Base-by-base conservation (phyloP, 2,888 invertebrate genomes). In the Periphyllus acericola region DNA sequence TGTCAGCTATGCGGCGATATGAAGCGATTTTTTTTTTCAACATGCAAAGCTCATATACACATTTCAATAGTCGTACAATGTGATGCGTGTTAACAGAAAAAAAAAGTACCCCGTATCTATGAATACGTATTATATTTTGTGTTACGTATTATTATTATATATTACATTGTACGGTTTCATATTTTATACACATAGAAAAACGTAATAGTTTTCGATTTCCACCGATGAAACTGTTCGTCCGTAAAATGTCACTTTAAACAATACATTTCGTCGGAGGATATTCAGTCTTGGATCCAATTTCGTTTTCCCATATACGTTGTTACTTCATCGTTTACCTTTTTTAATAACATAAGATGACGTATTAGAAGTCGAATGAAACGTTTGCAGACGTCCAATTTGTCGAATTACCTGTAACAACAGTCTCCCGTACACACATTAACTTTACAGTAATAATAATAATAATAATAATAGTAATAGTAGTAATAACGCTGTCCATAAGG, bases 381-480 rank as follows among this genome's bases (percentile, higher is more conserved):
- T 14, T 32, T 79, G n/a, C 60, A 79, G n/a, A 60, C n/a, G 79
- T 79, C 34, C 34, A 17, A 60, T 17, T n/a, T 8, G 79, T 17
- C 19, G 60, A 1, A 52, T 60, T n/a, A 60, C 36, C n/a, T 60
- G 36, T 19, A 14, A 36, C 17, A 36, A 3, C 34, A 19, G 29
- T 52, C n/a, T 60, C 60, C 60, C 80, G 36, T 36, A 36, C 34
- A 60, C 34, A 60, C 34, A 34, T 60, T 79, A 36, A 60, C 14
- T 34, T 14, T 25, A 60, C 25, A 19, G 29, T 55, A 79, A 79
- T 2, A 46, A 46, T 46, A 46, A 46, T 46, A 80, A 83, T 60
- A 36, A 83, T 74, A 55, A 78, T 3, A 80, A 75, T 60, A 36
- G 74, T 75, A 80, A 75, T 60, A 36, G 74, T 75, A 60, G 21